A percentile compares a stretch with the other conserved stretches of the same genome.
Conservation (phyloP, 2,797 vertebrate genomes). For the Lagorchestes hirsutus region DNA sequence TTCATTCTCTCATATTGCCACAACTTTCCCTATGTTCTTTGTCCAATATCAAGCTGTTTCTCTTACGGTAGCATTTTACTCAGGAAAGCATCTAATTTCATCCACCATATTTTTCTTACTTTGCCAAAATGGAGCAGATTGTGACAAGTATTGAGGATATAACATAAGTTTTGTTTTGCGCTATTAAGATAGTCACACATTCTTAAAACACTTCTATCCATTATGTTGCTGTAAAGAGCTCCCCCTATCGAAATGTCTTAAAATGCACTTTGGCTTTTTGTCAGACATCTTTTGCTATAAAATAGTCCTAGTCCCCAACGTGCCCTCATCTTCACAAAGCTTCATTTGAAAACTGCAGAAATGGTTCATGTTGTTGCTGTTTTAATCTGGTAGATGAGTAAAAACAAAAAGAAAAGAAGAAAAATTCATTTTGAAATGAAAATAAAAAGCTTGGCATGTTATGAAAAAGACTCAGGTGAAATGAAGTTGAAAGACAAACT, state of each 20-base stretch:
- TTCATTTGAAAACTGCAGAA: neutral
- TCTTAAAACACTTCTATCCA: neutral
- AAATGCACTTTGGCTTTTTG: neutral
- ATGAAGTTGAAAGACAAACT: slow-evolving; percentile 7
- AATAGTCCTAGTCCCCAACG: neutral
- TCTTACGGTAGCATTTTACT: neutral
- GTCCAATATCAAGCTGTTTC: neutral
- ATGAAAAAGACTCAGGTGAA: neutral
- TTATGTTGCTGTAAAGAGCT: neutral
- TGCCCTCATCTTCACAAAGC: neutral
- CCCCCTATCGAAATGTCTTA: neutral
- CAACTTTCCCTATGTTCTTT: neutral
- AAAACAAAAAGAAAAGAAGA: neutral
- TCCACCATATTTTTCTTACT: neutral
- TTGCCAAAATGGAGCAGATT: neutral
- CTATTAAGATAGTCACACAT: neutral
- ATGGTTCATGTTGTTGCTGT: neutral
- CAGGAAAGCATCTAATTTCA: neutral
- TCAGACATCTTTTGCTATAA: neutral
- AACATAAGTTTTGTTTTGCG: neutral
- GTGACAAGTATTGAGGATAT: neutral
- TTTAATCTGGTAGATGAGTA: neutral
- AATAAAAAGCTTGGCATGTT: neutral
- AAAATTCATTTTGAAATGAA: neutral
- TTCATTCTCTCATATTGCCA: neutral